phyloP scores from a whole-genome alignment of 2,797 vertebrate genomes.

The Parambassis ranga region DNA sequence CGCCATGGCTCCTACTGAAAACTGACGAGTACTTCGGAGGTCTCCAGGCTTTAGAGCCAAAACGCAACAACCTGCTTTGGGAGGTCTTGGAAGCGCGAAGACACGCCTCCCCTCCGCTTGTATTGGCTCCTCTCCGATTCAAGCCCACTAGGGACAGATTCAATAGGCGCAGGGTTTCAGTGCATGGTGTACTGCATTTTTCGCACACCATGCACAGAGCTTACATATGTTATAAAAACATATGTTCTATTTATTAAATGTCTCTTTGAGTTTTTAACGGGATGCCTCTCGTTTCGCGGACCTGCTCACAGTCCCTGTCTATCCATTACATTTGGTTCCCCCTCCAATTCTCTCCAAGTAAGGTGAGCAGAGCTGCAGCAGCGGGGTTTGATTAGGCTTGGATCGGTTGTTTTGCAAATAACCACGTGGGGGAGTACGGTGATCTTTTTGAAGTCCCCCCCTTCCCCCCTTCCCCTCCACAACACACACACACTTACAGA shows the following conservation, averaged over 20 bases:
- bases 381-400: slow-evolving; percentile 71
- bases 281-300: neutral
- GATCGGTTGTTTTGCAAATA: slow-evolving; percentile 84
- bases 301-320: neutral
- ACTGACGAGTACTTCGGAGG: slow-evolving; percentile 85
- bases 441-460: slow-evolving; percentile 70
- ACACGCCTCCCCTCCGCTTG: slow-evolving; percentile 82
- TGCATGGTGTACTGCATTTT: slow-evolving; percentile 51
- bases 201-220: slow-evolving; percentile 56
- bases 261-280: slow-evolving; percentile 55
- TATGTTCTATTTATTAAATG: slow-evolving; percentile 69
- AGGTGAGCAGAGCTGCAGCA: slow-evolving; percentile 59
- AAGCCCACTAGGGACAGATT: slow-evolving; percentile 73
- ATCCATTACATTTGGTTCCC: neutral
- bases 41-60: slow-evolving; percentile 91
- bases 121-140: slow-evolving; percentile 86
- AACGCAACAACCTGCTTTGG: slow-evolving; percentile 85
- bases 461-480: neutral
- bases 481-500: slow-evolving; percentile 16
- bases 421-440: slow-evolving; percentile 88
- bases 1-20: slow-evolving; percentile 92
- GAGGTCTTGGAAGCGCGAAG: slow-evolving; percentile 79
- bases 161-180: slow-evolving; percentile 71
- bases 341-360: slow-evolving; percentile 28
- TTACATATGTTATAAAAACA: slow-evolving; percentile 66